These are phyloP conservation scores for Apostichopus leukothele DNA, from an alignment of 53 echinoderm and acorn worm genomes.

Conservation along the genomic window DNA sequence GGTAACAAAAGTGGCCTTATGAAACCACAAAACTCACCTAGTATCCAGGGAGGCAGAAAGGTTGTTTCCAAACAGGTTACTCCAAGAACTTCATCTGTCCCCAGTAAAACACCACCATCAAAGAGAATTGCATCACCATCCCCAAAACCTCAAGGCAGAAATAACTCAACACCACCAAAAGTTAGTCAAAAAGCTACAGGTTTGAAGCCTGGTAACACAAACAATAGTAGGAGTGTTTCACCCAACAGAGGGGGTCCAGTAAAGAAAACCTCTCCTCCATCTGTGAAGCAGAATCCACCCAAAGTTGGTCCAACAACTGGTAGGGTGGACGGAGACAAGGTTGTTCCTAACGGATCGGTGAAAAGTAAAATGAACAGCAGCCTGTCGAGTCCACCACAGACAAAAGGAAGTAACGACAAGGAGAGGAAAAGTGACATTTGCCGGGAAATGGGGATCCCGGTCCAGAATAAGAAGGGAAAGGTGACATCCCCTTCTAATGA, in stretches of 20 bases:
- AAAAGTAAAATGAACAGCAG: background rate
- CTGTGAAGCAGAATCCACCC: background rate
- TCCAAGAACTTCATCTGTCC: constrained; percentile 31
- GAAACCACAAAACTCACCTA: constrained; percentile 9
- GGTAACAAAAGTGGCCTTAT: constrained; percentile 16
- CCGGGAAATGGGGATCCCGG: constrained; percentile 82
- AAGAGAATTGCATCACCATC: constrained; percentile 33
- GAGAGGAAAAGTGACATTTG: constrained; percentile 64
- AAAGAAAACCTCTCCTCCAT: constrained; percentile 16
- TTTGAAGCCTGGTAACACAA: constrained; percentile 25
- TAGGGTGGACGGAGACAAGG: background rate
- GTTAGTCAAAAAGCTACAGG: background rate
- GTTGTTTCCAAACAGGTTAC: background rate
- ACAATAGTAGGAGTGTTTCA: constrained; percentile 23
- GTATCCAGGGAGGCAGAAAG: background rate
- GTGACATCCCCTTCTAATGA: constrained; percentile 84
- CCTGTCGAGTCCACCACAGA: background rate
- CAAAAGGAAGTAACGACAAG: background rate
- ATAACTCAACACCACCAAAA: constrained; percentile 29
- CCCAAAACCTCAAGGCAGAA: constrained; percentile 26
- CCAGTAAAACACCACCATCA: constrained; percentile 6
- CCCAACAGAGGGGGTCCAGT: background rate
- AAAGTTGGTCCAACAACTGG: background rate
- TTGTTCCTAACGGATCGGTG: background rate
- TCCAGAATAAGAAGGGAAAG: constrained; percentile 89